A percentile compares a stretch with the other conserved stretches of the same genome.
Conservation (phyloP, 64 coral and sea anemone genomes). For the Trachythela sp. region DNA sequence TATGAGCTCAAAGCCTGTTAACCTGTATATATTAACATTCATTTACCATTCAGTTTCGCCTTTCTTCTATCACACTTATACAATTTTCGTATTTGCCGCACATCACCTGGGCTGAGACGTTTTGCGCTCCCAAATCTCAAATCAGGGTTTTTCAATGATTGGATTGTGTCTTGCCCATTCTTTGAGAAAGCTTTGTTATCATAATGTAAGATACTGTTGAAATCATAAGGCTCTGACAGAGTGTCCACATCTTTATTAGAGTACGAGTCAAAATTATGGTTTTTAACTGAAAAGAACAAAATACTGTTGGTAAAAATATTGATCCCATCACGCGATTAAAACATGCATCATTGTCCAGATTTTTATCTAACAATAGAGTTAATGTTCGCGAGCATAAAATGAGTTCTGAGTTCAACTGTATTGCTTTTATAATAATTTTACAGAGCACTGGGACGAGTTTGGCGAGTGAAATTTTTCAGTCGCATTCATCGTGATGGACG, state of each 20-base stretch:
- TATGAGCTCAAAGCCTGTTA: not conserved
- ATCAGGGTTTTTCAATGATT: conserved; percentile 24
- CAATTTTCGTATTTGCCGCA: not conserved
- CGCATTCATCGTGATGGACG: too few species aligned
- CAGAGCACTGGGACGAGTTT: too few species aligned
- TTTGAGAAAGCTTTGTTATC: conserved; percentile 51
- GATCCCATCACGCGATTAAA: too few species aligned
- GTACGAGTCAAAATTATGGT: not conserved
- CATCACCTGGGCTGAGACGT: not conserved
- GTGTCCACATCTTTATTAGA: not conserved
- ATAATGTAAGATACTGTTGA: conserved; percentile 51
- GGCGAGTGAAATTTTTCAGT: too few species aligned
- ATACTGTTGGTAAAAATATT: too few species aligned
- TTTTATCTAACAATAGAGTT: too few species aligned
- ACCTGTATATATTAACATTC: not conserved
- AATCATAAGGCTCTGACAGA: conserved; percentile 30
- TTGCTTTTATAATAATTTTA: too few species aligned
- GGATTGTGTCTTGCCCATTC: conserved; percentile 36
- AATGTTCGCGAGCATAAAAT: too few species aligned
- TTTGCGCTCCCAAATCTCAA: conserved; percentile 36
- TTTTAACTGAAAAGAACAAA: not conserved
- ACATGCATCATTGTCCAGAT: too few species aligned
- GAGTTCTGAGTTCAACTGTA: too few species aligned
- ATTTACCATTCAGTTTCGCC: not conserved
- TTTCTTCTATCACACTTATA: conserved; percentile 1